Evolutionary conservation across 2,888 invertebrate genomes (phyloP).

Genomic region (Maniola hyperantus): DNA sequence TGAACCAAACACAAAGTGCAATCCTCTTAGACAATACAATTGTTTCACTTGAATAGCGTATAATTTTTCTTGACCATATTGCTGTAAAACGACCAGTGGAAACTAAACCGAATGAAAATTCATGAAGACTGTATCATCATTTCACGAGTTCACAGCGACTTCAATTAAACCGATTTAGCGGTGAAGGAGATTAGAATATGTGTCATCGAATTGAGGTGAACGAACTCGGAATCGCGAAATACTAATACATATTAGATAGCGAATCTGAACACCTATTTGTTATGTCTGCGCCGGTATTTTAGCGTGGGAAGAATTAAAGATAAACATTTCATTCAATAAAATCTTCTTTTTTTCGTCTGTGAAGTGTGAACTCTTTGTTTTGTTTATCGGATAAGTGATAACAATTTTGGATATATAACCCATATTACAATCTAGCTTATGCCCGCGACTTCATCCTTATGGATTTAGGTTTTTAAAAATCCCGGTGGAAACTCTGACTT

Average conservation of each 20-base stretch:
- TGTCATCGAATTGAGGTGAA: conserved; percentile 39
- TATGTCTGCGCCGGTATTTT: conserved; percentile 7
- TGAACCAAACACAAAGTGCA: no score
- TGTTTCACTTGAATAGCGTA: not conserved
- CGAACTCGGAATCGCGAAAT: conserved; percentile 35
- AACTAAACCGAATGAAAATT: conserved; percentile 31
- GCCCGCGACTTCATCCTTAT: no score
- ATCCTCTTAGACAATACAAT: no score
- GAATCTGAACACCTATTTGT: conserved; percentile 17
- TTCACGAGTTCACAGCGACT: conserved; percentile 32
- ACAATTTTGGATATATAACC: no score
- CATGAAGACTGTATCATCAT: conserved; percentile 32
- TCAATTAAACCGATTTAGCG: conserved; percentile 40
- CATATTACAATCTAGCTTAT: no score
- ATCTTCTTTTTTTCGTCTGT: not conserved
- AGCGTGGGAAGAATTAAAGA: not conserved
- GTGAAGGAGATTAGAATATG: conserved; percentile 37
- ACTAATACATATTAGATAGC: conserved; percentile 20
- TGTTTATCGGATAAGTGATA: not conserved
- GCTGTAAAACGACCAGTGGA: not conserved
- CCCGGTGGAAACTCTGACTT: no score
- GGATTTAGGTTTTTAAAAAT: no score
- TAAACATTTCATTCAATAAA: conserved; percentile 9
- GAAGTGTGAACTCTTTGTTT: not conserved
- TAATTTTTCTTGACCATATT: not conserved